phyloP scores from a whole-genome alignment of 2,113 vertebrate genomes.

The Catagonus wagneri region DNA sequence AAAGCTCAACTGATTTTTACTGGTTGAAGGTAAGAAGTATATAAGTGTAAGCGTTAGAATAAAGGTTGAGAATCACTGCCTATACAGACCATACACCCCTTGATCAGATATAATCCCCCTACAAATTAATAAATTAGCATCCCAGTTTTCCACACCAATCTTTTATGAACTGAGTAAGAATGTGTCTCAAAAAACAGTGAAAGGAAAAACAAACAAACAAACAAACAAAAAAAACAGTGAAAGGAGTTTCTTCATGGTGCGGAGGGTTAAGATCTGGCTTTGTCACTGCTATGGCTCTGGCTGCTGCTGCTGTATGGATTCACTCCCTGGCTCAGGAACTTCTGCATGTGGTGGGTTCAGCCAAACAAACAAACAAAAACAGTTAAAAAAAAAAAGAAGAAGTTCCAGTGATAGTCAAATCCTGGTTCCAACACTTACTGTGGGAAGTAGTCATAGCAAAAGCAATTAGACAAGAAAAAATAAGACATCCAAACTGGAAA shows the following conservation, averaged over 20 bases:
- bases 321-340: too few species aligned
- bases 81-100: not conserved
- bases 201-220: too few species aligned
- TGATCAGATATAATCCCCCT: not conserved
- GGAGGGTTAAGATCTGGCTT: too few species aligned
- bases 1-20: conserved; percentile 11
- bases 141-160: not conserved
- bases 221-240: conserved; percentile 15
- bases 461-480: too few species aligned
- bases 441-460: too few species aligned
- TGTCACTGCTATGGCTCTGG: too few species aligned
- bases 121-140: conserved; percentile 18
- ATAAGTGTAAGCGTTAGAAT: not conserved
- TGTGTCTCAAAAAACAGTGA: not conserved
- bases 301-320: too few species aligned
- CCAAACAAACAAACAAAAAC: too few species aligned
- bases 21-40: not conserved
- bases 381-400: not conserved
- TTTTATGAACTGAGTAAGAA: conserved; percentile 30
- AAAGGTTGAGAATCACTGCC: not conserved
- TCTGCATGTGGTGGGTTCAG: too few species aligned
- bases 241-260: not conserved
- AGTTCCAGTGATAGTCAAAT: not conserved
- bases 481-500: not conserved
- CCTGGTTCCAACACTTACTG: not conserved